Percentiles rank a stretch among this genome's conserved stretches.
phyloP scores from a whole-genome alignment of 2,113 vertebrate genomes.

The Platysternon megacephalum region DNA sequence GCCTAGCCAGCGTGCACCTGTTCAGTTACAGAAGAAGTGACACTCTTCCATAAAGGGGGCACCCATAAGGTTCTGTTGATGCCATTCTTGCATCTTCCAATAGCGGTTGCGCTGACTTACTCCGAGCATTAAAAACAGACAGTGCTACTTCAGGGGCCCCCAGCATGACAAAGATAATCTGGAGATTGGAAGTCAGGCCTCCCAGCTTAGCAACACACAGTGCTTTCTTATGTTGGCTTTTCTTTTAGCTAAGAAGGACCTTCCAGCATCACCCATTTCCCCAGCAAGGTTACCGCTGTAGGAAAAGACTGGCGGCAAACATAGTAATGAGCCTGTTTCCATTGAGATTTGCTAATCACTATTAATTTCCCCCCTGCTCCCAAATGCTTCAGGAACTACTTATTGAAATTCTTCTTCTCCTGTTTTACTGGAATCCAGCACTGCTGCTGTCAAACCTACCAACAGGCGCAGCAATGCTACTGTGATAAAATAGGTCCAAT shows the following conservation, averaged over 20 bases:
- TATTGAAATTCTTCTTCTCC: conserved; percentile 75
- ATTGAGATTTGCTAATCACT: conserved; percentile 68
- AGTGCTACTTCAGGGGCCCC: background rate
- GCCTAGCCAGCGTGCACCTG: background rate
- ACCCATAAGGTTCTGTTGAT: background rate
- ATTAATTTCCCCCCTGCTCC: conserved; percentile 34
- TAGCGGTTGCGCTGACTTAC: background rate
- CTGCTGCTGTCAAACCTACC: conserved; percentile 53
- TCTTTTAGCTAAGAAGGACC: conserved; percentile 25
- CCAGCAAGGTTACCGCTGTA: conserved; percentile 49
- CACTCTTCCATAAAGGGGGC: background rate
- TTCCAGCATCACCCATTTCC: conserved; percentile 27
- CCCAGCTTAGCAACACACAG: background rate
- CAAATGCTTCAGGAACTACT: conserved; percentile 58
- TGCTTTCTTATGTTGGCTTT: background rate
- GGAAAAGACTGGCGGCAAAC: conserved; percentile 54
- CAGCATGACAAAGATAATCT: background rate
- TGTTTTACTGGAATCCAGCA: conserved; percentile 60
- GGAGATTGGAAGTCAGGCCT: conserved; percentile 8
- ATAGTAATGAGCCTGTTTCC: conserved; percentile 51
- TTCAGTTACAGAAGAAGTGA: background rate
- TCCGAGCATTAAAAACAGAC: rapidly evolving
- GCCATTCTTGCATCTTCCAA: background rate
- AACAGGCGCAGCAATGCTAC: conserved; percentile 43
- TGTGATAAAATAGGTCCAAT: conserved; percentile 67